Base-by-base conservation (phyloP, 2,888 invertebrate genomes). In the Caenorhabditis drosophilae region DNA sequence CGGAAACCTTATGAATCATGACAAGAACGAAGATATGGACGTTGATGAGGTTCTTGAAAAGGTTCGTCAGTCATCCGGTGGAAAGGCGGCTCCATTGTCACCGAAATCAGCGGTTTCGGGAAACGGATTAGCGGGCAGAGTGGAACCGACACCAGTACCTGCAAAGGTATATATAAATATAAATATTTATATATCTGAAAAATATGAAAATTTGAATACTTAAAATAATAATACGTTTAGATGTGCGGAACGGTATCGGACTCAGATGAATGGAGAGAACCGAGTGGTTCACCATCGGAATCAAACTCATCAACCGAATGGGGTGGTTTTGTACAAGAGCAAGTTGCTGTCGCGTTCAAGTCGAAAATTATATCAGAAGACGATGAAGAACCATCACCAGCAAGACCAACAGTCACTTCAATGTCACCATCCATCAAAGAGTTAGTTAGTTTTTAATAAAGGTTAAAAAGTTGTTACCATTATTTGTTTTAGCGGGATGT, bases 101-200 rank as follows among this genome's bases (percentile, higher is more conserved):
- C 57, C 57, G 7, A 53, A 27, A 9, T 3, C 45, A 3, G 25
- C 7, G 34, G 55, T 41, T 46, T 73, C 73, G 73, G 73, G 73
- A 73, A 73, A 73, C 73, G 73, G 62, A 57, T 53, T 49, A 59
- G 60, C 70, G 73, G 73, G 67, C 73, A 73, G 73, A 70, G 73
- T 66, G 70, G 70, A 70, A 48, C 68, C 64, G 54, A 66, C 68
- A 36, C 62, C 69, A 40, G 57, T 62, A 34, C 68, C 66, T 50
- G 66, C 58, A 34, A 72, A 68, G 68, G 71, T 72, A 59, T 34
- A 15, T 46, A 4, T 15, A 6, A 12, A 31, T 31, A 9, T 31
- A 9, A 9, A 9, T 6, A 31, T 6, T 31, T 31, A 9, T 31
- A 6, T 9, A 12, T 31, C 31, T 31, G 31, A 31, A 31, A 31